Evolutionary conservation across 2,888 invertebrate genomes (phyloP).

Genomic region (Teleiodes luculella): DNA sequence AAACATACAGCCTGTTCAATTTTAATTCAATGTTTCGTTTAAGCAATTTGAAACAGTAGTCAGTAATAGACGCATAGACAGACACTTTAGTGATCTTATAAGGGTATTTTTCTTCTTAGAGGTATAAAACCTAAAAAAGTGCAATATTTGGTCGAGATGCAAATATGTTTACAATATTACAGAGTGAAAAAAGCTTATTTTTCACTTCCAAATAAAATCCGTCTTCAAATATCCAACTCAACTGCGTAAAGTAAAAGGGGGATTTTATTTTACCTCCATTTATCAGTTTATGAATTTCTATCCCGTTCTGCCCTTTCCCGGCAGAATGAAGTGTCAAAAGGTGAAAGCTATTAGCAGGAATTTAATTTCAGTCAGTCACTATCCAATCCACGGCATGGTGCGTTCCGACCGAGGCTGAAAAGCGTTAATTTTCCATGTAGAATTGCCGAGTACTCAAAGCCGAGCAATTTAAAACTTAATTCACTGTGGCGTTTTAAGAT

Average conservation of each 20-base stretch:
- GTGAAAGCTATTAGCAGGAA: conserved; percentile 32
- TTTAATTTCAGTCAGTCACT: conserved; percentile 49
- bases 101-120: too few relatives aligned
- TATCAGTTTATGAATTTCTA: conserved; percentile 7
- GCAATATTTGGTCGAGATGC: too few relatives aligned
- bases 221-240: too few relatives aligned
- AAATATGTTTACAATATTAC: too few relatives aligned
- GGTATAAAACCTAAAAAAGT: too few relatives aligned
- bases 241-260: background rate
- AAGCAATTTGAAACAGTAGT: too few relatives aligned
- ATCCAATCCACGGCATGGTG: conserved; percentile 41
- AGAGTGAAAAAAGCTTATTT: too few relatives aligned
- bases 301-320: background rate
- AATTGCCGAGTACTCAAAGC: conserved; percentile 39
- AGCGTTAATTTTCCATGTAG: conserved; percentile 58
- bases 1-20: too few relatives aligned
- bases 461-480: conserved; percentile 37
- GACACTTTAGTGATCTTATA: too few relatives aligned
- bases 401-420: conserved; percentile 51
- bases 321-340: conserved; percentile 13
- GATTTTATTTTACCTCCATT: background rate
- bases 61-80: too few relatives aligned
- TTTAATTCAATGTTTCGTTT: too few relatives aligned
- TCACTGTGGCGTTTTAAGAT: conserved; percentile 22
- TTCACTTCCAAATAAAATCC: too few relatives aligned